Conservation (phyloP, 1,140 invertebrate species). For the Drosophila bifasciata region DNA sequence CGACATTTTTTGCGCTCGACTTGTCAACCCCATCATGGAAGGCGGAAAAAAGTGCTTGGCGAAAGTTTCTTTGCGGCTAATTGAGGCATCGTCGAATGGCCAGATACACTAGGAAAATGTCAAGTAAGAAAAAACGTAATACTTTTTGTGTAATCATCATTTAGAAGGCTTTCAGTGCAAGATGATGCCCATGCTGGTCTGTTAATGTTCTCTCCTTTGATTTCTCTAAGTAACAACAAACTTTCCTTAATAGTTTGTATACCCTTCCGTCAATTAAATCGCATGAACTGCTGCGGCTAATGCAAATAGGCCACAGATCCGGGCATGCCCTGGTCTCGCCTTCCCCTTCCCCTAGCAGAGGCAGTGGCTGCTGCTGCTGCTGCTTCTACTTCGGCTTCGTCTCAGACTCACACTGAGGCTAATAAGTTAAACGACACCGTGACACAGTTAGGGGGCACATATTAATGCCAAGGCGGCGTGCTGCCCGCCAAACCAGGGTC, state of each 20-base stretch:
- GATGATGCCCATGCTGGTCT: too few species aligned
- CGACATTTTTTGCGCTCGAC: conserved; percentile 70
- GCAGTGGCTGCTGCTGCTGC: conserved; percentile 19
- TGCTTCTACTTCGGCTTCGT: background rate
- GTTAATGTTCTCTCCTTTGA: too few species aligned
- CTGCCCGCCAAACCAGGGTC: conserved; percentile 46
- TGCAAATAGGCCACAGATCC: conserved; percentile 70
- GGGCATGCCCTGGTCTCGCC: too few species aligned
- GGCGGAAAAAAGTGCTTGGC: conserved; percentile 7
- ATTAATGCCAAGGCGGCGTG: conserved; percentile 77
- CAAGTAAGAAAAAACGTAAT: background rate
- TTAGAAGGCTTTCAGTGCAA: too few species aligned
- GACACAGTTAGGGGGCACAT: conserved; percentile 69
- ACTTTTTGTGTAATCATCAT: too few species aligned
- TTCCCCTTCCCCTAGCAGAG: too few species aligned
- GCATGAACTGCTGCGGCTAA: conserved; percentile 54
- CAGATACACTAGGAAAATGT: background rate
- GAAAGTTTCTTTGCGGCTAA: conserved; percentile 21
- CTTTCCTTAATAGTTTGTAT: background rate
- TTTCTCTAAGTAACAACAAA: too few species aligned
- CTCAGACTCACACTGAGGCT: conserved; percentile 44
- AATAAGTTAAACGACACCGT: conserved; percentile 79
- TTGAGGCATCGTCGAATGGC: conserved; percentile 15
- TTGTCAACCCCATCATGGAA: conserved; percentile 63
- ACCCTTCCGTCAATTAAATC: background rate